Conservation (phyloP, 2,888 invertebrate species). For the Drosophila multiciliata region DNA sequence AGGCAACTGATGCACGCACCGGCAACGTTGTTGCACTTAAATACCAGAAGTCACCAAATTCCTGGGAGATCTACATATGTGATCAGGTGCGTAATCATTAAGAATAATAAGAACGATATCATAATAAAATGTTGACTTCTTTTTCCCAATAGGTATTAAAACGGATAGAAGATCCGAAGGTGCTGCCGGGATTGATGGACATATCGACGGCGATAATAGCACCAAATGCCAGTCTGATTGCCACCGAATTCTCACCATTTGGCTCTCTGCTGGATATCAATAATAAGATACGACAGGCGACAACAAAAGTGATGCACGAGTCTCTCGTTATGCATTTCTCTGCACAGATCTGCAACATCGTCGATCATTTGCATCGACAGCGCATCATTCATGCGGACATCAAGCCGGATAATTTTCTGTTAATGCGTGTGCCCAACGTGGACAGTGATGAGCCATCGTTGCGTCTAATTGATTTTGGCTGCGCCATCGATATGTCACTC, state of each 20-base stretch:
- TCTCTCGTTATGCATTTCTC: conserved; percentile 92
- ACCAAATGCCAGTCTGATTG: conserved; percentile 93
- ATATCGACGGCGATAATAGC: conserved; percentile 92
- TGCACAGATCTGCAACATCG: conserved; percentile 93
- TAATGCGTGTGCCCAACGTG: conserved; percentile 89
- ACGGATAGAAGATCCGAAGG: conserved; percentile 86
- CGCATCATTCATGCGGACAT: conserved; percentile 97
- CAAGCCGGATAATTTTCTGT: conserved; percentile 97
- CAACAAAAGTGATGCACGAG: conserved; percentile 90
- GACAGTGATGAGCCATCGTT: conserved; percentile 90
- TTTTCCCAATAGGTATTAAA: conserved; percentile 70
- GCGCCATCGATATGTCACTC: conserved; percentile 96
- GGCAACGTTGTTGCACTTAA: conserved; percentile 89
- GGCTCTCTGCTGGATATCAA: conserved; percentile 94
- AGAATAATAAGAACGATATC: not conserved
- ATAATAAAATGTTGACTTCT: not conserved
- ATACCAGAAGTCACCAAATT: conserved; percentile 94
- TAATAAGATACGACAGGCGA: conserved; percentile 90
- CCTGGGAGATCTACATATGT: conserved; percentile 98
- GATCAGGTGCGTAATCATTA: conserved; percentile 73
- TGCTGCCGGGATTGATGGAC: conserved; percentile 90
- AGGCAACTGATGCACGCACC: conserved; percentile 82
- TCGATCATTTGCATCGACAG: conserved; percentile 93
- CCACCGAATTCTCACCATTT: conserved; percentile 92
- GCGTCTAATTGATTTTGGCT: conserved; percentile 97